A percentile compares a stretch with the other conserved stretches of the same genome.
Evolutionary conservation across 2,113 vertebrate species (phyloP).

Genomic region (Pomatorhinus ruficollis): DNA sequence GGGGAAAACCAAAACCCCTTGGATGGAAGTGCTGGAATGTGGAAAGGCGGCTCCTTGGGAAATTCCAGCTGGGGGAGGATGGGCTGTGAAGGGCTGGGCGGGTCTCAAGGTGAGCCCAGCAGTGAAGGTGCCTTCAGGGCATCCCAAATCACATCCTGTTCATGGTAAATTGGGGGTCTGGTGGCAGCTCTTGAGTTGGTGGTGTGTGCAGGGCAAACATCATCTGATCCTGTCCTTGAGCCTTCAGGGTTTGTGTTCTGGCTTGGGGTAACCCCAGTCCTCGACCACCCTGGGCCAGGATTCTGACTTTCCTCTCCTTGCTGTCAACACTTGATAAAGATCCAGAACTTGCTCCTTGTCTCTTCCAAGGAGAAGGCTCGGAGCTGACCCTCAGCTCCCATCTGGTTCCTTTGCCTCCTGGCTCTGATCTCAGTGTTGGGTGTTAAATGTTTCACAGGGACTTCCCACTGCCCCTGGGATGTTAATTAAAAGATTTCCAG

Average conservation of each 20-base stretch:
- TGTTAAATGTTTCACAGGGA: background rate
- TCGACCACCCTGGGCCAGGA: background rate
- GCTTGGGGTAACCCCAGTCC: background rate
- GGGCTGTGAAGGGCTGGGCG: background rate
- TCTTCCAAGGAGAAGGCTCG: background rate
- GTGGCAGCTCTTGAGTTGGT: background rate
- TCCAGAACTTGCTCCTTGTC: background rate
- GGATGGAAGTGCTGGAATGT: background rate
- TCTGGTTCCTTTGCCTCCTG: background rate
- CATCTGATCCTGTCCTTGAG: background rate
- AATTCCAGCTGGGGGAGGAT: background rate
- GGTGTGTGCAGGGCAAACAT: background rate
- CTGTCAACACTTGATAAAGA: accelerated
- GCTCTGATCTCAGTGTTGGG: background rate
- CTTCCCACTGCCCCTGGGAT: background rate
- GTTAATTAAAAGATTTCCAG: background rate
- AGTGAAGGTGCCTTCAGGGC: background rate
- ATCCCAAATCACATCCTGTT: accelerated
- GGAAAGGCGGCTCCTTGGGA: background rate
- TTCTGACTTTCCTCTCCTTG: background rate
- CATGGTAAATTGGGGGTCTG: accelerated
- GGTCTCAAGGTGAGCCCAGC: background rate
- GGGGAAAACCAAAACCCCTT: no score
- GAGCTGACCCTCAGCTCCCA: background rate
- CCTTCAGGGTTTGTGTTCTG: background rate